Conservation (phyloP, 2,888 invertebrate species). For the Leuctra nigra region DNA sequence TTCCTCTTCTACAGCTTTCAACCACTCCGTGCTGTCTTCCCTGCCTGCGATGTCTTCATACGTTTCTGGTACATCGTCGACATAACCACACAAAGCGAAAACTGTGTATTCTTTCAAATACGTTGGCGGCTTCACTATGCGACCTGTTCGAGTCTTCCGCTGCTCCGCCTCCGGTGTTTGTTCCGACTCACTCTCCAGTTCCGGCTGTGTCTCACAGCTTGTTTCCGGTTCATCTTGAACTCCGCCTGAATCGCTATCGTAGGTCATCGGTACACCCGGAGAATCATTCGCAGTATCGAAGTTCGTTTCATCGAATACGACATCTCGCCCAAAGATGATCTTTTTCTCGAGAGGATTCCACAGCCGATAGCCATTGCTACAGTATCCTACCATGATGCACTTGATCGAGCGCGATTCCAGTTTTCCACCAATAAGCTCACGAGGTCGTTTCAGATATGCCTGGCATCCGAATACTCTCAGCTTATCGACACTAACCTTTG, state of each 20-base stretch:
- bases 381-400: slow-evolving; percentile 12
- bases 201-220: background rate
- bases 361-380: slow-evolving; percentile 7
- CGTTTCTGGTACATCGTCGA: background rate
- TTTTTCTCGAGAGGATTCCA: background rate
- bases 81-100: background rate
- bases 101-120: background rate
- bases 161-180: background rate
- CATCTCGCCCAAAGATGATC: background rate
- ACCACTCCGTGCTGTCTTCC: background rate
- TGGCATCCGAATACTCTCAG: slow-evolving; percentile 3
- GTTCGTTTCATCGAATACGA: slow-evolving; percentile 5
- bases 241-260: background rate
- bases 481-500: background rate
- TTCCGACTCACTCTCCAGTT: background rate
- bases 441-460: background rate
- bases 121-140: too few species aligned
- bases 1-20: background rate
- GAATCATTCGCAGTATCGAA: background rate
- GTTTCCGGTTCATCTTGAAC: too few species aligned
- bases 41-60: background rate
- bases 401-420: background rate
- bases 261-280: background rate
- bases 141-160: too few species aligned
- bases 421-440: slow-evolving; percentile 8